A percentile compares a stretch with the other conserved stretches of the same genome.
phyloP scores from a whole-genome alignment of 2,113 vertebrate genomes.

The Festucalex cinctus region DNA sequence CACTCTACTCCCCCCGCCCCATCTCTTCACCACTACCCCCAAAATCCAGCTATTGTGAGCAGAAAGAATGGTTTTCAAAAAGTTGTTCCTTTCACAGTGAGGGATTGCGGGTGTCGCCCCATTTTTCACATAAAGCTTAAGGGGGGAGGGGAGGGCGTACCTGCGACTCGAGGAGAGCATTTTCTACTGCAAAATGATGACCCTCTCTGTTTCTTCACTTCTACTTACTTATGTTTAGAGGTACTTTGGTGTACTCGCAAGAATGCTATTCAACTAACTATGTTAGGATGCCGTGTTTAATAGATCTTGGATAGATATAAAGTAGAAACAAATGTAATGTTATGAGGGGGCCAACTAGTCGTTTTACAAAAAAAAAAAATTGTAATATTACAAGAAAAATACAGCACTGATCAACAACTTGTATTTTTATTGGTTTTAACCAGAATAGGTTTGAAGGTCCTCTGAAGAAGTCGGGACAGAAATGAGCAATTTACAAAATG shows the following conservation, averaged over 20 bases:
- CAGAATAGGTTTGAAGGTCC: slow-evolving; percentile 19
- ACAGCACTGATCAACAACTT: too few relatives aligned
- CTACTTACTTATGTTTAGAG: neutral
- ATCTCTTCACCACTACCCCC: neutral
- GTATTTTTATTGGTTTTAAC: neutral
- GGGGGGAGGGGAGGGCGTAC: neutral
- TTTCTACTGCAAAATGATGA: slow-evolving; percentile 1
- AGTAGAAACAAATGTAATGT: too few relatives aligned
- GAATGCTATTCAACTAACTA: neutral
- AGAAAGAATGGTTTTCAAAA: slow-evolving; percentile 65
- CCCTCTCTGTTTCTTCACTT: neutral
- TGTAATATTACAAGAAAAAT: neutral
- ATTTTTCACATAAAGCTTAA: slow-evolving; percentile 30
- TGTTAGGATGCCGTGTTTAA: neutral
- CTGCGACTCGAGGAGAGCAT: slow-evolving; percentile 4
- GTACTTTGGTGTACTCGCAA: neutral
- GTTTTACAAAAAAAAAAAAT: too few relatives aligned
- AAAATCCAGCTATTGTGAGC: slow-evolving; percentile 52
- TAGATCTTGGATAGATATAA: neutral
- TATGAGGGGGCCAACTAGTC: too few relatives aligned
- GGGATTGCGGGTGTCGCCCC: slow-evolving; percentile 53
- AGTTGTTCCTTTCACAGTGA: slow-evolving; percentile 45
- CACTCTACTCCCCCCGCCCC: neutral
- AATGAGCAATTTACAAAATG: slow-evolving; percentile 38
- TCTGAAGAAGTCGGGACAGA: slow-evolving; percentile 14